Evolutionary conservation across 1,140 invertebrate genomes (phyloP), one percentile per base, ranked within the genome.

Genomic region (Augochlora pura): DNA sequence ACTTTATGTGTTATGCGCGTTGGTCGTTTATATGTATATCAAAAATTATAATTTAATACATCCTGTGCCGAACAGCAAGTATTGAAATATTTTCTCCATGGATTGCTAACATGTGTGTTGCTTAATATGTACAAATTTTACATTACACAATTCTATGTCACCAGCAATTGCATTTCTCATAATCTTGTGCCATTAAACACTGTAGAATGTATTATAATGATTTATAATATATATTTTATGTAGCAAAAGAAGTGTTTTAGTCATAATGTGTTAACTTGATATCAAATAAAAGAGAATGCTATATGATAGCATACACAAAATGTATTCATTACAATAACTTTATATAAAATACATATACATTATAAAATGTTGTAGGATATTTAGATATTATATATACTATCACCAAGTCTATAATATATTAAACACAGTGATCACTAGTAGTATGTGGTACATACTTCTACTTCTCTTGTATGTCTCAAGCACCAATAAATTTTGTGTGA

Each of bases 401-500:
- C 54, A 18, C 25, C 23, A 18, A 52, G 18, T 14, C 12, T 1
- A 63, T 54, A 67, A 14, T 49, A 14, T 49, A 18, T 68, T 54
- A 21, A 57, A n/a, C 27, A 46, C 57, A 80, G 14, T 63, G 38
- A 64, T 16, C 62, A 49, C 18, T 73, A 23, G 42, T 9, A 39
- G 3, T 39, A 67, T 23, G 39, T 32, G 71, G 0, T n/a, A 57
- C 9, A 57, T 57, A 57, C 54, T 57, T 57, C 54, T 57, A 57
- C 54, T 7, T 57, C n/a, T n/a, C 54, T n/a, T 57, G 54, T 57
- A n/a, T 66, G 25, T 49, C 77, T 52, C 18, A 60, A 27, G 5
- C 0, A 32, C 9, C 94, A 79, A 97, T 90, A 93, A 94, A 98
- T 92, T 98, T 98, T 0, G 96, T 97, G 88, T 98, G 97, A 77